These are phyloP conservation scores for Caenorhabditis sinica DNA, from an alignment of 2,888 invertebrate genomes.

Conservation along the genomic window DNA sequence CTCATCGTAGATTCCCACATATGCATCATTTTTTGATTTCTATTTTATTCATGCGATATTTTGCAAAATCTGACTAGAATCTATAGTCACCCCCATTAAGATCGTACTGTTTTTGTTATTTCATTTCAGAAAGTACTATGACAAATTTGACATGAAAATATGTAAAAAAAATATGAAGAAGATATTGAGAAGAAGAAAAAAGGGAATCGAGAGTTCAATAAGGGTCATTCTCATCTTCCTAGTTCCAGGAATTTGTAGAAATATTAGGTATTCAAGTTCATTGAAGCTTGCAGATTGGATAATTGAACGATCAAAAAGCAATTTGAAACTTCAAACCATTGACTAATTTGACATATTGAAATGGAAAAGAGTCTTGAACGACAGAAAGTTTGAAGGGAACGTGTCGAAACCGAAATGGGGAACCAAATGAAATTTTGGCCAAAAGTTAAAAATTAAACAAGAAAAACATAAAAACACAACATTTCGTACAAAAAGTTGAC, in stretches of 20 bases:
- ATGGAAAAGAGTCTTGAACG: neutral
- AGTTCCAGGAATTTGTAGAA: conserved; percentile 21
- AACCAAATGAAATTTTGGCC: too few relatives aligned
- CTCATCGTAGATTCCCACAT: neutral
- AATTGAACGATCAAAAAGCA: conserved; percentile 42
- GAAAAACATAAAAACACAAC: too few relatives aligned
- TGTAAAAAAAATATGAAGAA: too few relatives aligned
- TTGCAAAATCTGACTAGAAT: neutral
- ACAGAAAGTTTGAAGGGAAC: too few relatives aligned
- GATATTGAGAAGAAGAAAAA: neutral
- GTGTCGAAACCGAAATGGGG: too few relatives aligned
- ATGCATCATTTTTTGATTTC: neutral
- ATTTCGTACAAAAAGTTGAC: too few relatives aligned
- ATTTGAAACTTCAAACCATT: neutral
- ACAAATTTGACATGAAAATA: too few relatives aligned
- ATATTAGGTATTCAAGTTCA: conserved; percentile 34
- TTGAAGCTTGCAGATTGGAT: conserved; percentile 39
- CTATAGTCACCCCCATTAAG: neutral
- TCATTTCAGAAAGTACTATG: neutral
- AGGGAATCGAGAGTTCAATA: neutral
- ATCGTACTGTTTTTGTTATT: neutral
- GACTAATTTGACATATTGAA: too few relatives aligned
- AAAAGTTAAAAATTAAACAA: too few relatives aligned
- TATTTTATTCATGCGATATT: neutral
- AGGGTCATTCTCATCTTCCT: neutral